Evolutionary conservation across 2,888 invertebrate genomes (phyloP).

Genomic region (Steinernema carpocapsae): DNA sequence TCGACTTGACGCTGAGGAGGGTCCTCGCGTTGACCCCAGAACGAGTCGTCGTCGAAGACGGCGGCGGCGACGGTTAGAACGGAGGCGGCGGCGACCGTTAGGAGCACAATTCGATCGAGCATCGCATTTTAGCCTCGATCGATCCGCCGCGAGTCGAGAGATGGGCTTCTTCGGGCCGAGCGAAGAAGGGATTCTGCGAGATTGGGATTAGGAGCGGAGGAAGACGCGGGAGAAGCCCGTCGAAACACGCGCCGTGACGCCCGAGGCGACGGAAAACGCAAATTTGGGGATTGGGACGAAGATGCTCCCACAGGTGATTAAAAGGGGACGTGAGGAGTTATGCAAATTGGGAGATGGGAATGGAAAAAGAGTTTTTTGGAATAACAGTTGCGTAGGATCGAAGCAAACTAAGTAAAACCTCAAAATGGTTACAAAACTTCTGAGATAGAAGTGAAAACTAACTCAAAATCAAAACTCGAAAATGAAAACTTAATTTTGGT

Average conservation of each 20-base stretch:
- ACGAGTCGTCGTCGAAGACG: conserved; percentile 24
- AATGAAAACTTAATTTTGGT: too few relatives aligned
- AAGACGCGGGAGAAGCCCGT: neutral
- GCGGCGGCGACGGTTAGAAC: neutral
- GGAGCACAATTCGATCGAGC: conserved; percentile 24
- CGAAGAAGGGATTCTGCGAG: conserved; percentile 49
- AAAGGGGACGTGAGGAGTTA: too few relatives aligned
- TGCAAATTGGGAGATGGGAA: too few relatives aligned
- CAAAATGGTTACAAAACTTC: too few relatives aligned
- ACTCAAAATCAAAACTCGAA: too few relatives aligned
- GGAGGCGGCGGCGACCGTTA: conserved; percentile 19
- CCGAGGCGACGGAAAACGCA: neutral
- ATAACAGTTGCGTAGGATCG: too few relatives aligned
- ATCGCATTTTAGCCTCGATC: conserved; percentile 18
- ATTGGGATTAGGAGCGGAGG: neutral
- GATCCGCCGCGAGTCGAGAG: conserved; percentile 24
- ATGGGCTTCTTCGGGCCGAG: conserved; percentile 52
- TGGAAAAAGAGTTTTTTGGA: too few relatives aligned
- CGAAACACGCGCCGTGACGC: neutral
- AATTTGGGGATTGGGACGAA: too few relatives aligned
- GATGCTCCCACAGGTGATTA: too few relatives aligned
- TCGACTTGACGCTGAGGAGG: neutral
- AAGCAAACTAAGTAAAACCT: too few relatives aligned
- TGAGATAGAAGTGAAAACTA: too few relatives aligned
- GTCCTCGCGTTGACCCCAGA: neutral